Percentiles rank a stretch among this genome's conserved stretches.
These are phyloP conservation scores for Peromyscus melanophrys DNA, from an alignment of 2,797 vertebrate species.

Conservation along the genomic window DNA sequence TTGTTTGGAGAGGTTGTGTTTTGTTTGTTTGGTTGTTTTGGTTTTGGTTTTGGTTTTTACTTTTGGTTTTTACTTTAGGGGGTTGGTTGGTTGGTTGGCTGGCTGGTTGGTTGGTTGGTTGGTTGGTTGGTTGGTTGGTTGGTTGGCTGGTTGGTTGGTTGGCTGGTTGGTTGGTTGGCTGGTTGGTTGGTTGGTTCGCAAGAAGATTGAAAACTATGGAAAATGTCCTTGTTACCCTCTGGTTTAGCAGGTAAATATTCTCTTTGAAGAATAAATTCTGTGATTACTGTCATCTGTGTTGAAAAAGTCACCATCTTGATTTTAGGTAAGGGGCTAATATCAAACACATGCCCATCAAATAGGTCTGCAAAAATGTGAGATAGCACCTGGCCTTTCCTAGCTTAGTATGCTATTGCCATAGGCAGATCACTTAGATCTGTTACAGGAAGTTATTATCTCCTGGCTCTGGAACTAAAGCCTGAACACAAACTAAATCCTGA, in stretches of 20 bases:
- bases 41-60: too few relatives aligned
- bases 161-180: too few relatives aligned
- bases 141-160: too few relatives aligned
- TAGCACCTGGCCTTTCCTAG: constrained; percentile 80
- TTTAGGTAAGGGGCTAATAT: constrained; percentile 20
- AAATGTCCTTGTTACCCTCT: constrained; percentile 16
- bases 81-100: too few relatives aligned
- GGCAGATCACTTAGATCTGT: constrained; percentile 78
- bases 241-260: background rate
- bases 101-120: too few relatives aligned
- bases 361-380: constrained; percentile 79
- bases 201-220: background rate
- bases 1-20: background rate
- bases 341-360: constrained; percentile 61
- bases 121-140: too few relatives aligned
- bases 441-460: background rate
- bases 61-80: background rate
- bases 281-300: constrained; percentile 45
- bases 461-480: background rate
- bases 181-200: background rate
- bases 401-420: constrained; percentile 84
- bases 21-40: background rate
- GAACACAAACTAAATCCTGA: background rate
- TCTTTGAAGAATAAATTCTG: constrained; percentile 33
- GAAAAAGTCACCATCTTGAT: background rate